phyloP scores from a whole-genome alignment of 2,888 invertebrate species.

The Pimpla rufipes region DNA sequence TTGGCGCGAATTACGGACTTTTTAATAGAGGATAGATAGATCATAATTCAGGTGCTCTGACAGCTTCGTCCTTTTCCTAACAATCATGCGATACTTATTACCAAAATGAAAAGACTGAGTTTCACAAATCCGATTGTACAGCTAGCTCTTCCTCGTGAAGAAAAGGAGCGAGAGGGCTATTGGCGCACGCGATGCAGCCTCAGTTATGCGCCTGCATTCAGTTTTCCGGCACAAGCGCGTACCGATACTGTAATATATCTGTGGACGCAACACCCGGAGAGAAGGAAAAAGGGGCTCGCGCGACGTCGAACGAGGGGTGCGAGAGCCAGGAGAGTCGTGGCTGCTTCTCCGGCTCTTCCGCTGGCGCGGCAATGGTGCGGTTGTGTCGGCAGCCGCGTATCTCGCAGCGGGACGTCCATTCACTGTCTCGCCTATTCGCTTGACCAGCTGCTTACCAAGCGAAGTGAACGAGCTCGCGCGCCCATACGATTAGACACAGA shows the following conservation, averaged over 20 bases:
- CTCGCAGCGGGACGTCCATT: slow-evolving; percentile 74
- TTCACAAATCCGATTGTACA: too few species aligned
- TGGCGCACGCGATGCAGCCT: too few species aligned
- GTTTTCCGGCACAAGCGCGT: background rate
- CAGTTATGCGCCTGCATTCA: background rate
- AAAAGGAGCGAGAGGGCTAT: too few species aligned
- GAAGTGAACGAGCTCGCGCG: slow-evolving; percentile 38
- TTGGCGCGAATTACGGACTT: too few species aligned
- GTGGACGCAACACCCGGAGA: slow-evolving; percentile 24
- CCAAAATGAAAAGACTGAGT: too few species aligned
- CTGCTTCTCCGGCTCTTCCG: slow-evolving; percentile 22
- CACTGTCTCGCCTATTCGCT: slow-evolving; percentile 71
- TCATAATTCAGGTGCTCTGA: too few species aligned
- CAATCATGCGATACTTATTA: too few species aligned
- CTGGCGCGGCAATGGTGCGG: slow-evolving; percentile 48
- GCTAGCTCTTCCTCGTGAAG: too few species aligned
- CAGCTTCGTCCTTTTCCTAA: too few species aligned
- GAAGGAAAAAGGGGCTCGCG: slow-evolving; percentile 47
- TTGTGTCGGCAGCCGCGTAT: slow-evolving; percentile 75
- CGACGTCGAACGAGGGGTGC: slow-evolving; percentile 40
- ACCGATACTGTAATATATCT: slow-evolving; percentile 35
- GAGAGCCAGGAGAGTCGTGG: slow-evolving; percentile 18
- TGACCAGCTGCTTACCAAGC: slow-evolving; percentile 78
- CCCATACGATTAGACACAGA: slow-evolving; percentile 69
- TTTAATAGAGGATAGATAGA: too few species aligned